Conservation (phyloP, 2,113 vertebrate genomes). For the Hippocampus guttulatus region DNA sequence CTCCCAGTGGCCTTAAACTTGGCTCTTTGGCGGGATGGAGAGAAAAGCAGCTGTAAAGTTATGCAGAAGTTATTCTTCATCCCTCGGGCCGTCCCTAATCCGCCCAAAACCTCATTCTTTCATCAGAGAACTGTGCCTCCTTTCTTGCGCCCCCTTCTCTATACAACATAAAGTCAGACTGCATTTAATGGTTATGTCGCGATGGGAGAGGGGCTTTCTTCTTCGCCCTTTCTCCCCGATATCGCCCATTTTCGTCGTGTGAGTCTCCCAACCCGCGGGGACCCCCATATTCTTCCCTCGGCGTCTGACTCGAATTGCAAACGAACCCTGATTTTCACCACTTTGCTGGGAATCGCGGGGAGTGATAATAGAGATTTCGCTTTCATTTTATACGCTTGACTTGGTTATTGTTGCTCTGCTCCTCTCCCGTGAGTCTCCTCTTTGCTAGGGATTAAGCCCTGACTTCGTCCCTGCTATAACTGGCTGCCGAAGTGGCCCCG, state of each 20-base stretch:
- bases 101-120: conserved; percentile 80
- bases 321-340: conserved; percentile 93
- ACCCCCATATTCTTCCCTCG: conserved; percentile 91
- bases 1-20: conserved; percentile 67
- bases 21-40: conserved; percentile 67
- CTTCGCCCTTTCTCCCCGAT: conserved; percentile 85
- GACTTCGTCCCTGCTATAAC: conserved; percentile 89
- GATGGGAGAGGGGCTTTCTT: conserved; percentile 94
- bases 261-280: conserved; percentile 96
- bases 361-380: conserved; percentile 99
- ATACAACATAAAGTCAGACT: conserved; percentile 99
- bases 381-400: conserved; percentile 99
- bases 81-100: conserved; percentile 77
- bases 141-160: conserved; percentile 82
- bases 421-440: conserved; percentile 93
- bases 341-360: conserved; percentile 97
- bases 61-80: conserved; percentile 82
- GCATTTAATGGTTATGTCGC: conserved; percentile 99
- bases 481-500: conserved; percentile 94
- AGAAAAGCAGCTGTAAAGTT: conserved; percentile 78
- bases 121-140: conserved; percentile 82
- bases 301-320: conserved; percentile 99
- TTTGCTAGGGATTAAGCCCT: conserved; percentile 95
- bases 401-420: conserved; percentile 99
- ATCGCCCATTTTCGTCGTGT: conserved; percentile 94